Percentiles rank a stretch among this genome's conserved stretches.
Conservation (phyloP, 1,140 invertebrate genomes). For the Acromyrmex heyeri region DNA sequence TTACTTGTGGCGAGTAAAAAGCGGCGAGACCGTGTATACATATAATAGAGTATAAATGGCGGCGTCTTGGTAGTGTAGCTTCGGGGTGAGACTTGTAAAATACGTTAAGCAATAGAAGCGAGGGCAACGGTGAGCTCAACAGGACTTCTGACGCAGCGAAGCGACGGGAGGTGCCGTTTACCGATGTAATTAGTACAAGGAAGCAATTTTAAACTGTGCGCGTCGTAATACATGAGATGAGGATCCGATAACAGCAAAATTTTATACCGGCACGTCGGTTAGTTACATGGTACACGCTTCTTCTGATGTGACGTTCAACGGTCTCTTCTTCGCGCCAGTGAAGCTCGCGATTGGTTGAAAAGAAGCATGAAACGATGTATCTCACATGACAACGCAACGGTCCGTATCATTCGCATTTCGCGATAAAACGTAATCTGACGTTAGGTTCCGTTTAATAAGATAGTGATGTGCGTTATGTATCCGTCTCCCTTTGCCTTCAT, state of each 20-base stretch:
- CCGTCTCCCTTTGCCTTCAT: neutral
- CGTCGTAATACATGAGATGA: neutral
- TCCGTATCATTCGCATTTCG: slow-evolving; percentile 13
- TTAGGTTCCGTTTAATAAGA: slow-evolving; percentile 35
- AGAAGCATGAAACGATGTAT: neutral
- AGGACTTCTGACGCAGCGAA: slow-evolving; percentile 21
- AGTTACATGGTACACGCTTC: neutral
- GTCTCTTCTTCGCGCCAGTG: neutral
- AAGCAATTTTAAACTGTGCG: slow-evolving; percentile 19
- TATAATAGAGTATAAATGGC: slow-evolving; percentile 26
- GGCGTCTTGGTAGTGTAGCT: slow-evolving; percentile 9
- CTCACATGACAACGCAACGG: neutral
- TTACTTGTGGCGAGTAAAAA: slow-evolving; percentile 33
- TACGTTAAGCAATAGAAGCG: slow-evolving; percentile 42
- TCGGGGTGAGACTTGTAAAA: slow-evolving; percentile 29
- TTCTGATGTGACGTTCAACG: neutral
- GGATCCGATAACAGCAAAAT: neutral
- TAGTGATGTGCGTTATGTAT: neutral
- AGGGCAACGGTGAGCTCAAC: slow-evolving; percentile 8
- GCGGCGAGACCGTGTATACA: slow-evolving; percentile 13
- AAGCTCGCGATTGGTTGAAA: neutral
- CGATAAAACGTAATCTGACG: slow-evolving; percentile 31
- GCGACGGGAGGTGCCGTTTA: slow-evolving; percentile 13
- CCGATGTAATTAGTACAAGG: slow-evolving; percentile 30
- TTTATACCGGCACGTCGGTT: neutral